Evolutionary conservation across 2,888 invertebrate species (phyloP).

Genomic region (Drosophila leonis): DNA sequence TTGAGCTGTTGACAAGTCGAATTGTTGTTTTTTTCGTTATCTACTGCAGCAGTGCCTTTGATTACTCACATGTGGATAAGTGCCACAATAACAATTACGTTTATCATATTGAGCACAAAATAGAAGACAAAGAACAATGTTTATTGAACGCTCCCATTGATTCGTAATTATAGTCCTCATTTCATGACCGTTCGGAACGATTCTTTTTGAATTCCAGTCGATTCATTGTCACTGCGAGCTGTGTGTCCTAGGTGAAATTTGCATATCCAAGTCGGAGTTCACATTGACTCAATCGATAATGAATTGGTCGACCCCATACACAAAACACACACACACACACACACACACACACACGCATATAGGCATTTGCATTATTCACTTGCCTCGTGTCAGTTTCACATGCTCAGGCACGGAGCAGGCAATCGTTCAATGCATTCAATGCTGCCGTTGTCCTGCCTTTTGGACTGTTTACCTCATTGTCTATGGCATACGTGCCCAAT

Average conservation of each 20-base stretch:
- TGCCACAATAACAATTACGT: slow-evolving; percentile 63
- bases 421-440: slow-evolving; percentile 39
- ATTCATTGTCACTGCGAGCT: slow-evolving; percentile 3
- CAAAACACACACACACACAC: slow-evolving; percentile 8
- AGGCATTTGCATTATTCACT: slow-evolving; percentile 60
- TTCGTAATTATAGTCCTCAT: slow-evolving; percentile 36
- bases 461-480: slow-evolving; percentile 20
- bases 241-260: slow-evolving; percentile 20
- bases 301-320: slow-evolving; percentile 37
- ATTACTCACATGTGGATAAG: slow-evolving; percentile 8
- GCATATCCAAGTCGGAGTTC: slow-evolving; percentile 46
- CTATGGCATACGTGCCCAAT: slow-evolving; percentile 27
- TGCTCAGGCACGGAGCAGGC: slow-evolving; percentile 33
- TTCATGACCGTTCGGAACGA: slow-evolving; percentile 2
- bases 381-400: slow-evolving; percentile 45
- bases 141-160: slow-evolving; percentile 31
- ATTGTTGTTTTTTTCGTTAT: slow-evolving; percentile 22
- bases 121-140: slow-evolving; percentile 14
- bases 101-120: slow-evolving; percentile 37
- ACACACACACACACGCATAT: slow-evolving; percentile 7
- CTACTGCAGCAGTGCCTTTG: background rate
- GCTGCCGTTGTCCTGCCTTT: slow-evolving; percentile 26
- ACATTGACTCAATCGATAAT: slow-evolving; percentile 66
- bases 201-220: slow-evolving; percentile 4
- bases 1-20: slow-evolving; percentile 72